phyloP scores from a whole-genome alignment of 2,797 vertebrate genomes.

The Pangasius mekongensis region DNA sequence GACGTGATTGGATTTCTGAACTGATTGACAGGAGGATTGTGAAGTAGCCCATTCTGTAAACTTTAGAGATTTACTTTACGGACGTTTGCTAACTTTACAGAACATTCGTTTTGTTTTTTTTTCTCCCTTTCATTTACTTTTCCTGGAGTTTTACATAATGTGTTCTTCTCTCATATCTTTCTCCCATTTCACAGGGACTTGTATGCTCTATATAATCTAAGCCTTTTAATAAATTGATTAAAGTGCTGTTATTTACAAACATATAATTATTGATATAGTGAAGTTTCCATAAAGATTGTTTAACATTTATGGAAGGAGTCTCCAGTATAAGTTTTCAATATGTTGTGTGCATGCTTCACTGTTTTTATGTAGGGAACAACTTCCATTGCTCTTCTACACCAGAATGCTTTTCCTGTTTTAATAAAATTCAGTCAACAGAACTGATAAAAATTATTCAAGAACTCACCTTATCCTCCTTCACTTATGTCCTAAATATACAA shows the following conservation, averaged over 20 bases:
- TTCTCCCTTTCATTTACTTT: background rate
- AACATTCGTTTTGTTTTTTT: background rate
- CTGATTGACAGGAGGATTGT: slow-evolving; percentile 36
- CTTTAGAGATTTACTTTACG: background rate
- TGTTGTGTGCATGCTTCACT: background rate
- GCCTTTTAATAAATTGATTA: too few relatives aligned
- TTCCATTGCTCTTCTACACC: background rate
- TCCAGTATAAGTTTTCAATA: background rate
- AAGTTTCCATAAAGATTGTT: too few relatives aligned
- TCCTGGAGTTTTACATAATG: background rate
- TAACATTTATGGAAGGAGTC: background rate
- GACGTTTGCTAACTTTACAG: background rate
- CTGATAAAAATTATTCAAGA: background rate
- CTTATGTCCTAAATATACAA: background rate
- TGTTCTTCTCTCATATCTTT: too few relatives aligned
- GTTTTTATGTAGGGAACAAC: background rate
- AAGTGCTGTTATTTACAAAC: too few relatives aligned
- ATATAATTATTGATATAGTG: background rate
- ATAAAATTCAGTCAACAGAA: background rate
- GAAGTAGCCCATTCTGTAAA: background rate
- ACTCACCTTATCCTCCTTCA: background rate
- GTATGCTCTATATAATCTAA: background rate
- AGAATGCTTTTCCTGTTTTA: background rate
- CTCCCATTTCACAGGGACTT: background rate
- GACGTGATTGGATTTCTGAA: slow-evolving; percentile 40